Conservation (phyloP, 2,113 vertebrate species). For the Nibea albiflora region DNA sequence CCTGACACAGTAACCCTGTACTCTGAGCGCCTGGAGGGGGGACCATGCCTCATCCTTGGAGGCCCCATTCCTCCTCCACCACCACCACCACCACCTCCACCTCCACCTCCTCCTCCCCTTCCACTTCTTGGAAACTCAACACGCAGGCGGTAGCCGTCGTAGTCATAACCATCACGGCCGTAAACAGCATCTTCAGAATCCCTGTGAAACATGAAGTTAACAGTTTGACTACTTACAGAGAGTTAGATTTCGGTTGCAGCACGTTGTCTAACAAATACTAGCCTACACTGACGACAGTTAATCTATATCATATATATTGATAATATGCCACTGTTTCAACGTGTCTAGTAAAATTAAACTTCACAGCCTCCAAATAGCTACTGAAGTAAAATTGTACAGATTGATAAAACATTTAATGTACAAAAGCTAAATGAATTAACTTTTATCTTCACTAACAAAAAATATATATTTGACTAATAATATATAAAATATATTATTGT, state of each 20-base stretch:
- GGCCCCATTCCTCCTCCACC: constrained; percentile 70
- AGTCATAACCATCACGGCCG: constrained; percentile 88
- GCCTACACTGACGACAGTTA: not conserved
- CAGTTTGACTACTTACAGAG: not conserved
- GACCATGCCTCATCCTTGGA: constrained; percentile 84
- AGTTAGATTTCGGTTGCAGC: not conserved
- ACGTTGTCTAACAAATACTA: not conserved
- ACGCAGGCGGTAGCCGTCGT: constrained; percentile 88
- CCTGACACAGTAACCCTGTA: constrained; percentile 94
- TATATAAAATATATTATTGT: no score
- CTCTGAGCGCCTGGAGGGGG: constrained; percentile 91
- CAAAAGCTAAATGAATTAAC: no score
- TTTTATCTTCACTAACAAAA: no score
- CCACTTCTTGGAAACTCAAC: constrained; percentile 89
- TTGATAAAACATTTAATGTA: no score
- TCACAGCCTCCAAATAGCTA: no score
- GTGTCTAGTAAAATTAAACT: no score
- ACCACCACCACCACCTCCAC: constrained; percentile 64
- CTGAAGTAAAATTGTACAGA: no score
- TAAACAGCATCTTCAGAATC: constrained; percentile 89
- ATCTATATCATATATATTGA: not conserved
- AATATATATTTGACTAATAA: not conserved
- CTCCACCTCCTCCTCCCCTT: constrained; percentile 66
- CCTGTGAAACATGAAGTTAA: constrained; percentile 67
- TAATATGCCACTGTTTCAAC: not conserved